phyloP scores from a whole-genome alignment of 2,797 vertebrate genomes.

The Helarctos malayanus region DNA sequence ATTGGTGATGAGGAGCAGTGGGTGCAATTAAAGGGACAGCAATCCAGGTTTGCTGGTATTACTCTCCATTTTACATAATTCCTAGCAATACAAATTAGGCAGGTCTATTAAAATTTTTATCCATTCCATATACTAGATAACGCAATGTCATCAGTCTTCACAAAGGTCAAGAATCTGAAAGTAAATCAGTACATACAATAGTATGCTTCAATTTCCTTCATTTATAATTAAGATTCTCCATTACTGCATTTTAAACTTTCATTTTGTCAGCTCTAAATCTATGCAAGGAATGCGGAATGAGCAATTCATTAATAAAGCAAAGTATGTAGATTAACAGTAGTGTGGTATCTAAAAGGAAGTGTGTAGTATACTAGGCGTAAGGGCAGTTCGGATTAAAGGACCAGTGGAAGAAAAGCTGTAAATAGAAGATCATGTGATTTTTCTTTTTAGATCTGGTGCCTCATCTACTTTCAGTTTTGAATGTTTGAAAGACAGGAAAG shows the following conservation, averaged over 20 bases:
- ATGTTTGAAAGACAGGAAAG: neutral
- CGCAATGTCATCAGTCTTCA: slow-evolving; percentile 71
- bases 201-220: slow-evolving; percentile 69
- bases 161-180: slow-evolving; percentile 79
- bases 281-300: slow-evolving; percentile 47
- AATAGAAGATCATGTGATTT: slow-evolving; percentile 8
- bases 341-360: neutral
- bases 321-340: slow-evolving; percentile 15
- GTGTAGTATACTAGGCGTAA: neutral
- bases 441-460: neutral
- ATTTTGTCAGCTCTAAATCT: slow-evolving; percentile 64
- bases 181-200: slow-evolving; percentile 64
- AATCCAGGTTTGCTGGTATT: neutral
- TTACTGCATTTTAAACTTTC: slow-evolving; percentile 63
- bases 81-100: slow-evolving; percentile 49
- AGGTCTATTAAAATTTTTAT: slow-evolving; percentile 66
- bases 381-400: slow-evolving; percentile 39
- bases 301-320: slow-evolving; percentile 59
- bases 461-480: slow-evolving; percentile 43
- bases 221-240: slow-evolving; percentile 69
- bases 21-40: neutral
- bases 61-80: slow-evolving; percentile 11
- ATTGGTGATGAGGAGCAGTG: neutral
- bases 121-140: slow-evolving; percentile 60
- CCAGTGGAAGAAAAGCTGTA: neutral